A percentile compares a stretch with the other conserved stretches of the same genome.
These are phyloP conservation scores for Chelonoidis abingdonii DNA, from an alignment of 2,113 vertebrate genomes.

Conservation along the genomic window DNA sequence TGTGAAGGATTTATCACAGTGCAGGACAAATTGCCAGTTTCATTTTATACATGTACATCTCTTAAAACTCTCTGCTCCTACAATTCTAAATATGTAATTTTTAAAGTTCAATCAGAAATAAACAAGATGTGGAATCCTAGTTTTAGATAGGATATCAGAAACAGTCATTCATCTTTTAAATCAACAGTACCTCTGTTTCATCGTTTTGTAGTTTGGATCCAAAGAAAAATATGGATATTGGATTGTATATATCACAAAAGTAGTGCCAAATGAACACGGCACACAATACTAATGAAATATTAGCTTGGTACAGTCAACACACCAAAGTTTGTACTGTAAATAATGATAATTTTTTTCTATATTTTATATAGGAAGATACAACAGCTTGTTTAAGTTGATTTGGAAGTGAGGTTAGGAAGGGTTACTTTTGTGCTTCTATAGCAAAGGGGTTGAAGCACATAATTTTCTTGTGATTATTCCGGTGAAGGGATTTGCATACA, in stretches of 20 bases:
- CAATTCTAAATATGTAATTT: background rate
- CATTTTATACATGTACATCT: background rate
- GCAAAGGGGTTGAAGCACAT: conserved; percentile 42
- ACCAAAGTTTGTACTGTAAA: conserved; percentile 32
- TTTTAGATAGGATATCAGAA: background rate
- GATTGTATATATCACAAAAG: background rate
- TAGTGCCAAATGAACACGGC: background rate
- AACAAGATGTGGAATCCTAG: background rate
- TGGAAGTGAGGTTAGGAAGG: conserved; percentile 61
- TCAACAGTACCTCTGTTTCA: background rate
- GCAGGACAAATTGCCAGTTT: background rate
- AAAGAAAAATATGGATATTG: conserved; percentile 36
- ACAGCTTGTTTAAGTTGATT: conserved; percentile 56
- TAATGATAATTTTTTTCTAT: conserved; percentile 52
- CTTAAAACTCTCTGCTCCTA: background rate
- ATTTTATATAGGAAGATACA: conserved; percentile 49
- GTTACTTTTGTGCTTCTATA: conserved; percentile 51
- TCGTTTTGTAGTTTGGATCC: background rate
- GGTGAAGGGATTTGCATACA: conserved; percentile 78
- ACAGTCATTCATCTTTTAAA: background rate
- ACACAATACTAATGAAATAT: conserved; percentile 22
- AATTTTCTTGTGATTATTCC: conserved; percentile 71
- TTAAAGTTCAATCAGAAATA: background rate
- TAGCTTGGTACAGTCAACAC: background rate
- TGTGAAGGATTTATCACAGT: background rate